A percentile compares a stretch with the other conserved stretches of the same genome.
Conservation (phyloP, 2,113 vertebrate genomes). For the Oreochromis tanganicae region DNA sequence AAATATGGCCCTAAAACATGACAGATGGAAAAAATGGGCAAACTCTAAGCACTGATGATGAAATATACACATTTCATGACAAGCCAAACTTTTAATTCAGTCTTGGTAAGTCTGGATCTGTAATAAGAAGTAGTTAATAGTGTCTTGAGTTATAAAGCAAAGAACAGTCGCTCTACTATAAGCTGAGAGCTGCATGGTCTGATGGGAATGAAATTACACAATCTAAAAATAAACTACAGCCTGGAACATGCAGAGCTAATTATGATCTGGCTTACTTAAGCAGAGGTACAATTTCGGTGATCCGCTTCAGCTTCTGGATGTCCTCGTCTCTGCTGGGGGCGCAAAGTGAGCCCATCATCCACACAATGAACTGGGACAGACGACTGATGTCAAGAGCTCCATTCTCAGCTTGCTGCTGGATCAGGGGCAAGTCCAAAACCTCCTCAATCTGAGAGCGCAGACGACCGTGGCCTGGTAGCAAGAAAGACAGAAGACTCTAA, state of each 20-base stretch:
- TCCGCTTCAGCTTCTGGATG: conserved; percentile 83
- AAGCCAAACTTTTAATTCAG: neutral
- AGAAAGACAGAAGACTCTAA: conserved; percentile 86
- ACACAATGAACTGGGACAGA: conserved; percentile 85
- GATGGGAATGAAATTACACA: neutral
- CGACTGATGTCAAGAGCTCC: conserved; percentile 84
- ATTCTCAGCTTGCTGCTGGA: conserved; percentile 96
- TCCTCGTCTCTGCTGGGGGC: conserved; percentile 90
- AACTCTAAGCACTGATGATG: neutral
- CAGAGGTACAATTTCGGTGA: conserved; percentile 83
- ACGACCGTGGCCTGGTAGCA: conserved; percentile 84
- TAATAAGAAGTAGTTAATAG: neutral
- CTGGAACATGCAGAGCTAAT: neutral
- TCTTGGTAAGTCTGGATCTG: neutral
- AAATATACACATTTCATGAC: neutral
- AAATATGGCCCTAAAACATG: conserved; percentile 82
- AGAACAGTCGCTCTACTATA: neutral
- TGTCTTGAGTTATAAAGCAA: rapidly evolving
- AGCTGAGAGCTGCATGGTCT: neutral
- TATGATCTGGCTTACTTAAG: conserved; percentile 81
- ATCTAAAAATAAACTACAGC: neutral
- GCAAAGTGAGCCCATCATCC: conserved; percentile 91
- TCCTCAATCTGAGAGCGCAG: conserved; percentile 86
- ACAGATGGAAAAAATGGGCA: neutral
- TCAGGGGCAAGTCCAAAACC: conserved; percentile 86